Evolutionary conservation across 30 jellyfish, hydroid and myxozoan genomes (phyloP).

Genomic region (Turritopsis dohrnii): DNA sequence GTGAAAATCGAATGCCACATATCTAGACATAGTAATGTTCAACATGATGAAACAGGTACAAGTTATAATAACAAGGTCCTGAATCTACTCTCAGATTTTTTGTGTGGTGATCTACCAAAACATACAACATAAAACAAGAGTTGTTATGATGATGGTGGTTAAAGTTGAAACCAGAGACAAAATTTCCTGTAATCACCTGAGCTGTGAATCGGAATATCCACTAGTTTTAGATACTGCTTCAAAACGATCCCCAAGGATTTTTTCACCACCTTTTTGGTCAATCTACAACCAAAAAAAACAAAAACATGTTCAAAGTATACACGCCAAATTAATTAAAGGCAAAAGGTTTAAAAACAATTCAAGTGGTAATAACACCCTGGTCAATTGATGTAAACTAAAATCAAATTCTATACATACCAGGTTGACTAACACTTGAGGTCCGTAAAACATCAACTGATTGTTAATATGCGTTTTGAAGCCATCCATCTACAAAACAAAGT

Average conservation of each 20-base stretch:
- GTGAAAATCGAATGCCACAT: conserved; percentile 97
- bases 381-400: no score
- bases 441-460: conserved; percentile 76
- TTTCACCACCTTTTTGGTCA: conserved; percentile 92
- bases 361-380: not conserved
- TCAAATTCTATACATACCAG: conserved; percentile 55
- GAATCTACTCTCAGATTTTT: no score
- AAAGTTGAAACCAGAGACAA: no score
- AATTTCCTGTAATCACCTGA: no score
- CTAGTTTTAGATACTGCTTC: conserved; percentile 46
- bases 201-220: conserved; percentile 72
- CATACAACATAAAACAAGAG: no score
- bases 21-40: conserved; percentile 45
- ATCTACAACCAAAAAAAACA: conserved; percentile 52
- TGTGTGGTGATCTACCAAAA: no score
- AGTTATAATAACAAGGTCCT: no score
- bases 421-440: conserved; percentile 80
- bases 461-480: conserved; percentile 57
- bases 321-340: no score
- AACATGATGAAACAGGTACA: no score
- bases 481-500: conserved; percentile 23
- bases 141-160: not conserved
- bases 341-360: not conserved
- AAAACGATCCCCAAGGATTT: conserved; percentile 74
- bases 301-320: no score